These are phyloP conservation scores for Eolophus roseicapilla DNA, from an alignment of 2,113 vertebrate species.

Conservation along the genomic window DNA sequence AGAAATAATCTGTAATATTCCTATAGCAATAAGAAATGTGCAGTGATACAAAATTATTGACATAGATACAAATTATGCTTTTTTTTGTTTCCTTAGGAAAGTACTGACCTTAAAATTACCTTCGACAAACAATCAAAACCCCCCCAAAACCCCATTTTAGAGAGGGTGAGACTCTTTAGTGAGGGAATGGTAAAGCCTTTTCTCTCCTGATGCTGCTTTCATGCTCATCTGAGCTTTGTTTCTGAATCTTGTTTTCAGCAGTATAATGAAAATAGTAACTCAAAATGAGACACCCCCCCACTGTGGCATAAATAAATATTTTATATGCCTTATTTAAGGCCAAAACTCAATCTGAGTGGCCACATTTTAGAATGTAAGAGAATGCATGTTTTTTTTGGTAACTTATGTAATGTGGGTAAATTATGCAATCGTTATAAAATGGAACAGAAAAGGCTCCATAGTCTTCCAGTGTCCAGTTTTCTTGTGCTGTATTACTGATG, in stretches of 20 bases:
- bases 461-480: neutral
- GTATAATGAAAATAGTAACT: neutral
- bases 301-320: neutral
- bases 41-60: neutral
- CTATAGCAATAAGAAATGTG: neutral
- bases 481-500: neutral
- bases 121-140: too few species aligned
- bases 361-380: neutral
- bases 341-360: neutral
- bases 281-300: neutral
- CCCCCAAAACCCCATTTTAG: neutral
- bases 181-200: constrained; percentile 10
- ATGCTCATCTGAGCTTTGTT: neutral
- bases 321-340: neutral
- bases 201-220: constrained; percentile 8
- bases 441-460: neutral
- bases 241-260: neutral
- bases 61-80: neutral
- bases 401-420: constrained; percentile 15
- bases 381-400: neutral
- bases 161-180: neutral
- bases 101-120: neutral
- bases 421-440: constrained; percentile 13
- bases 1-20: neutral
- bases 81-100: neutral